Percentiles rank a stretch among this genome's conserved stretches.
These are phyloP conservation scores for Anthrax anthrax DNA, from an alignment of 2,888 invertebrate species.

Conservation along the genomic window DNA sequence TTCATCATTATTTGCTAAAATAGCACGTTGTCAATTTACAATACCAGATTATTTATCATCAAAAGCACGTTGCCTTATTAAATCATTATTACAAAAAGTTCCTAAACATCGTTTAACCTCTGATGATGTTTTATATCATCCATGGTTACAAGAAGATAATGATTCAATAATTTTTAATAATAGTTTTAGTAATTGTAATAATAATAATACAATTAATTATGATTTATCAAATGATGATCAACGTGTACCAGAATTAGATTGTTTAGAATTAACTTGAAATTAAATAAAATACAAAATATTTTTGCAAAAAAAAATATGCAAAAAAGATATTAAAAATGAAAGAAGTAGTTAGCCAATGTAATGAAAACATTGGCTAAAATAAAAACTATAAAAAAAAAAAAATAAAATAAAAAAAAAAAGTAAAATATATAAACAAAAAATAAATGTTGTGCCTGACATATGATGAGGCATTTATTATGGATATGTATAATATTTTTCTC, in stretches of 20 bases:
- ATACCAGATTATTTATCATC: constrained; percentile 74
- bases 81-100: constrained; percentile 65
- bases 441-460: no score
- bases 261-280: constrained; percentile 10
- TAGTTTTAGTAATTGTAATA: constrained; percentile 35
- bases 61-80: constrained; percentile 68
- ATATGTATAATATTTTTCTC: no score
- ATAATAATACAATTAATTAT: neutral
- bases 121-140: constrained; percentile 65
- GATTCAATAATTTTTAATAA: constrained; percentile 20
- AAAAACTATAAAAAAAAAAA: no score
- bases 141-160: constrained; percentile 63
- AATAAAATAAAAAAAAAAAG: no score
- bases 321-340: no score
- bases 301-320: no score
- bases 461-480: no score
- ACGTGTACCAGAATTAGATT: constrained; percentile 15
- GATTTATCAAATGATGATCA: constrained; percentile 14
- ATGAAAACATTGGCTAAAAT: no score
- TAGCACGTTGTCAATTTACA: constrained; percentile 70
- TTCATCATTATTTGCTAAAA: constrained; percentile 74
- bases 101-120: constrained; percentile 68
- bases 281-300: neutral
- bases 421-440: no score
- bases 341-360: no score